phyloP scores from a whole-genome alignment of 2,797 vertebrate species.

The Sebastes cheni region DNA sequence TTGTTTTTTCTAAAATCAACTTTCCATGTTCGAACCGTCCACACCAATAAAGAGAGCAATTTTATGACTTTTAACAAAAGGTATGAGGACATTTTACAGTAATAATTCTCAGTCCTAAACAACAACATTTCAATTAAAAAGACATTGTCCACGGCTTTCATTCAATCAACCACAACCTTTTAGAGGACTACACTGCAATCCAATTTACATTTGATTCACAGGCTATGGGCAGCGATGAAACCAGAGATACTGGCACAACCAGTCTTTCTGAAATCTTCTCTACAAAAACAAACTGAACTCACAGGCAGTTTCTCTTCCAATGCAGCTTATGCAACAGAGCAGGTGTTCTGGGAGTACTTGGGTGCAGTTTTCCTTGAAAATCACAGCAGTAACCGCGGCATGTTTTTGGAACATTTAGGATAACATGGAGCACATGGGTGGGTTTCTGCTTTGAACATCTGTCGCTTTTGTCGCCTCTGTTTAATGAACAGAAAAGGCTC shows the following conservation, averaged over 20 bases:
- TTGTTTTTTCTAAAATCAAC: background rate
- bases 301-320: background rate
- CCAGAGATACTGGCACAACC: background rate
- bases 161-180: background rate
- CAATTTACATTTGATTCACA: background rate
- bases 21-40: background rate
- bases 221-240: background rate
- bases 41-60: background rate
- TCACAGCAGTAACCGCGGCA: background rate
- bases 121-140: background rate
- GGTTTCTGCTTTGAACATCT: slow-evolving; percentile 6
- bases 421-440: background rate
- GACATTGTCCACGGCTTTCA: background rate
- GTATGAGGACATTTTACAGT: background rate
- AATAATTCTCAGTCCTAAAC: background rate
- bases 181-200: background rate
- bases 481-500: background rate
- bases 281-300: background rate
- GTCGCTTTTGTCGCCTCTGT: background rate
- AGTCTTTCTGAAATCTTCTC: background rate
- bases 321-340: slow-evolving; percentile 6
- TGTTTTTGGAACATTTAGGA: background rate
- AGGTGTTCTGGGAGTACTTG: background rate
- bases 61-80: background rate
- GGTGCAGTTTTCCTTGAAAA: background rate